Conservation (phyloP, 2,888 invertebrate genomes). For the Heliconius charithonia region DNA sequence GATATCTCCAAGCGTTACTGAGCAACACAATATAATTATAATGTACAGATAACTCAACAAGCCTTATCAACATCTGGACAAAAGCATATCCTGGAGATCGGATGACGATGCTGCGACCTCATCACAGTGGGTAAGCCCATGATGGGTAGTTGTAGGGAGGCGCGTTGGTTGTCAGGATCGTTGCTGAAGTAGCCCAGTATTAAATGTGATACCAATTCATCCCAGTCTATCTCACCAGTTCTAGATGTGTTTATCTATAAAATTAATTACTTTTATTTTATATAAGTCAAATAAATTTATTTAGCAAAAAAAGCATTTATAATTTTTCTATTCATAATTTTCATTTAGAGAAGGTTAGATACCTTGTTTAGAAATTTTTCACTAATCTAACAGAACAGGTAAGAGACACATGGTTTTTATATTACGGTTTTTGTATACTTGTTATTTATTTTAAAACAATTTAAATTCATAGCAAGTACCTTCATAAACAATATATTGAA, state of each 20-base stretch:
- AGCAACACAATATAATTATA: not conserved
- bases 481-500: constrained; percentile 86
- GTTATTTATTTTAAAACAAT: not conserved
- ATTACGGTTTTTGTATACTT: too few species aligned
- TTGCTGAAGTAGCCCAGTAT: constrained; percentile 88
- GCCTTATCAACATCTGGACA: constrained; percentile 81
- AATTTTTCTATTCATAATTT: too few species aligned
- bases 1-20: too few species aligned
- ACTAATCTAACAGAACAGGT: too few species aligned
- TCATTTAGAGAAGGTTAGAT: too few species aligned
- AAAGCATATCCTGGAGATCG: constrained; percentile 86
- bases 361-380: too few species aligned
- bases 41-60: not conserved
- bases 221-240: constrained; percentile 86
- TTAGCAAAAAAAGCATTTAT: not conserved
- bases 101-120: constrained; percentile 87
- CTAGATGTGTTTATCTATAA: constrained; percentile 83
- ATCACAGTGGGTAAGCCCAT: constrained; percentile 83
- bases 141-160: constrained; percentile 86
- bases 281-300: not conserved
- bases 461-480: constrained; percentile 59
- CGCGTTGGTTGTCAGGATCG: constrained; percentile 85
- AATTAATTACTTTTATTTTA: not conserved
- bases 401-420: too few species aligned
- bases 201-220: constrained; percentile 90